Conservation (phyloP, 2,888 invertebrate genomes). For the Dasypolia templi region DNA sequence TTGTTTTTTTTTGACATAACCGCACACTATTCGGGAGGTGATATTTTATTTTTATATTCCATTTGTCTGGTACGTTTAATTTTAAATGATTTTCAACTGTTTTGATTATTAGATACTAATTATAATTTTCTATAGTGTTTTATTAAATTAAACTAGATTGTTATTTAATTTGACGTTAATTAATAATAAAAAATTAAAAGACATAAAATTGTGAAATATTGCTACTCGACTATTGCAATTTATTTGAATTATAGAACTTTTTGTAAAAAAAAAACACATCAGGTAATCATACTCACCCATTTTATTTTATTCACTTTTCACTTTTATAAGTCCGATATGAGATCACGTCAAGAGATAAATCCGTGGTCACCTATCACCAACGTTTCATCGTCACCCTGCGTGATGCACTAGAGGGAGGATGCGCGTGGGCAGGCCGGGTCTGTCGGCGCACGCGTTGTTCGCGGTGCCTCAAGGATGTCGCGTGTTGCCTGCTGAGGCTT, state of each 20-base stretch:
- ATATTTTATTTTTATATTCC: constrained; percentile 14
- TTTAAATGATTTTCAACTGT: background rate
- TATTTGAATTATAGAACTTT: background rate
- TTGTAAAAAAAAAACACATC: background rate
- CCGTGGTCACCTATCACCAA: constrained; percentile 78
- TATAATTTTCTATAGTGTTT: background rate
- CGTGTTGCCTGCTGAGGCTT: constrained; percentile 88
- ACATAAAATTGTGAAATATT: background rate
- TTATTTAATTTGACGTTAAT: background rate
- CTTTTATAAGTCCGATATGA: constrained; percentile 80
- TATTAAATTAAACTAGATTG: background rate
- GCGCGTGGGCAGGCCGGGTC: constrained; percentile 74
- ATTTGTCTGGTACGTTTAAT: constrained; percentile 5
- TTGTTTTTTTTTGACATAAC: constrained; percentile 25
- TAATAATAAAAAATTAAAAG: background rate
- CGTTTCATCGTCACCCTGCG: constrained; percentile 86
- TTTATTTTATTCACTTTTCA: constrained; percentile 81
- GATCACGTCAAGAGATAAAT: constrained; percentile 83
- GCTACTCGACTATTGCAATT: background rate
- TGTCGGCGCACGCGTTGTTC: constrained; percentile 71
- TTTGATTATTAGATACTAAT: background rate
- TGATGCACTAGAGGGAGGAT: constrained; percentile 73
- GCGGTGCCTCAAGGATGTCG: constrained; percentile 84
- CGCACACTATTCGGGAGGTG: constrained; percentile 6
- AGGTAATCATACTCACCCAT: constrained; percentile 81